phyloP scores from a whole-genome alignment of 2,113 vertebrate species.

The Athene noctua region DNA sequence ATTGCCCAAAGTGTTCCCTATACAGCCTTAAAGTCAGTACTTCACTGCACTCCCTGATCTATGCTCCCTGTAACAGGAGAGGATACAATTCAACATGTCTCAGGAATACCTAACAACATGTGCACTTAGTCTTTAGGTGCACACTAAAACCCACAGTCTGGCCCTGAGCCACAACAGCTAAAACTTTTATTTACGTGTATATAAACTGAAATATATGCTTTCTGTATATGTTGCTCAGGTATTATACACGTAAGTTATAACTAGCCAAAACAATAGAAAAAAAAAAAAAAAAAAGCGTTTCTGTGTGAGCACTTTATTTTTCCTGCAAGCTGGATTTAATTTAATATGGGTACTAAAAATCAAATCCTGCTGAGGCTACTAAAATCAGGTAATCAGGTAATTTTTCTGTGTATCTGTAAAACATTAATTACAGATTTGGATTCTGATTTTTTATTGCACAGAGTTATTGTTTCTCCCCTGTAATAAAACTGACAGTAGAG shows the following conservation, averaged over 20 bases:
- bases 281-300: not conserved
- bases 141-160: not conserved
- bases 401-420: not conserved
- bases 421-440: constrained; percentile 12
- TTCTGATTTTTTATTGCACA: not conserved
- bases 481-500: constrained; percentile 33
- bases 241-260: not conserved
- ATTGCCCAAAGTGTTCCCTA: not conserved
- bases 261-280: not conserved
- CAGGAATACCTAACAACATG: not conserved
- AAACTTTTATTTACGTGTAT: not conserved
- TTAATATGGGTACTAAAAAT: not conserved
- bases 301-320: not conserved
- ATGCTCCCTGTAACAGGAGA: not conserved
- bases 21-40: not conserved
- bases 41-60: not conserved
- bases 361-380: not conserved
- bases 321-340: not conserved
- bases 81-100: not conserved
- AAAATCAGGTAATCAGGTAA: not conserved
- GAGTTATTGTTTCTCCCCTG: not conserved
- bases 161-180: not conserved
- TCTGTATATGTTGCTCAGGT: not conserved
- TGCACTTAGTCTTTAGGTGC: not conserved
- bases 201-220: not conserved